A percentile compares a stretch with the other conserved stretches of the same genome.
Evolutionary conservation across 1,140 invertebrate species (phyloP).

Genomic region (Antheraea mylitta): DNA sequence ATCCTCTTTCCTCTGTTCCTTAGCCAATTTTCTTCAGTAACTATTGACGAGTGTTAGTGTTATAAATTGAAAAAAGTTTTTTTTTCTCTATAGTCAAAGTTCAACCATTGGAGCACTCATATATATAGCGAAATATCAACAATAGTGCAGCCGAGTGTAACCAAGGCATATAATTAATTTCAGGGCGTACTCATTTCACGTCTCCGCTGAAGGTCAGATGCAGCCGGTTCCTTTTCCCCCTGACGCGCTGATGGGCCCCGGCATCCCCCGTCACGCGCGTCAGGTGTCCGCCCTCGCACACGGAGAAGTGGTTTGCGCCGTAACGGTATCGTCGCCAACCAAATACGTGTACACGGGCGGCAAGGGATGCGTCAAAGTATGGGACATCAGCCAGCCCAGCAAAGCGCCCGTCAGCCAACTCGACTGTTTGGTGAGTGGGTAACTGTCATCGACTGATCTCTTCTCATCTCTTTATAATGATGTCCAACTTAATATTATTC

Average conservation of each 20-base stretch:
- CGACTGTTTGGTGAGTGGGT: slow-evolving; percentile 91
- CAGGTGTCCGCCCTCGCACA: slow-evolving; percentile 96
- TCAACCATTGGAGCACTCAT: too few relatives aligned
- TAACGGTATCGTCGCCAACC: slow-evolving; percentile 95
- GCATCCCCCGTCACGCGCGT: slow-evolving; percentile 95
- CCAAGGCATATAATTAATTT: slow-evolving; percentile 23
- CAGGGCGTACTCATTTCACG: slow-evolving; percentile 96
- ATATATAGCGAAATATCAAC: too few relatives aligned
- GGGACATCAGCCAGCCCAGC: slow-evolving; percentile 92
- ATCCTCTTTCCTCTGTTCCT: too few relatives aligned
- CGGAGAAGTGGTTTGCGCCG: slow-evolving; percentile 96
- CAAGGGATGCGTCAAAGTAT: slow-evolving; percentile 98
- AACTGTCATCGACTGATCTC: slow-evolving; percentile 51
- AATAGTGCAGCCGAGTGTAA: too few relatives aligned
- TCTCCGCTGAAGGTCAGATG: slow-evolving; percentile 90
- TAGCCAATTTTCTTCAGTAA: too few relatives aligned
- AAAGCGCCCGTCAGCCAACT: slow-evolving; percentile 89
- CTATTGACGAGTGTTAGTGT: too few relatives aligned
- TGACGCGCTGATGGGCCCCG: slow-evolving; percentile 95
- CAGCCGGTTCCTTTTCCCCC: slow-evolving; percentile 97
- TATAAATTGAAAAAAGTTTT: too few relatives aligned
- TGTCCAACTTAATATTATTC: background rate
- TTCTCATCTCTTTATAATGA: background rate
- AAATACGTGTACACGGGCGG: slow-evolving; percentile 98
- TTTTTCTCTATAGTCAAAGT: too few relatives aligned